Percentiles rank a stretch among this genome's conserved stretches.
These are phyloP conservation scores for Motacilla alba DNA, from an alignment of 2,113 vertebrate species.

Conservation along the genomic window DNA sequence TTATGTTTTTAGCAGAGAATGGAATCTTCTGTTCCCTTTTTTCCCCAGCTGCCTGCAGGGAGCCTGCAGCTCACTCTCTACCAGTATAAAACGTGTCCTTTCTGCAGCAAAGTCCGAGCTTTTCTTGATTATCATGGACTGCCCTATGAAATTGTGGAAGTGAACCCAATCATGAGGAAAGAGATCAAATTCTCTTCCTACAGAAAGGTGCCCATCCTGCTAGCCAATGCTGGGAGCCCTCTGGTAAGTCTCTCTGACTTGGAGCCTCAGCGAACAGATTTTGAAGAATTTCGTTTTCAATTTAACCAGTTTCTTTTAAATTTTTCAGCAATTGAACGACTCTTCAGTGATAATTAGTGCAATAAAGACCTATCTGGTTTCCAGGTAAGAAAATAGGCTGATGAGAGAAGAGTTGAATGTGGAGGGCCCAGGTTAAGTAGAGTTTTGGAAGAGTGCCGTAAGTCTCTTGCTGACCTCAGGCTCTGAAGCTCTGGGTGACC, in stretches of 20 bases:
- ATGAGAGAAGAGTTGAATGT: neutral
- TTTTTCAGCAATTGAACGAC: slow-evolving; percentile 91
- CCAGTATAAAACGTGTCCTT: slow-evolving; percentile 97
- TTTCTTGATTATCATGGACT: slow-evolving; percentile 92
- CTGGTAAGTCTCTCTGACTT: slow-evolving; percentile 67
- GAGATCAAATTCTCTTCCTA: slow-evolving; percentile 96
- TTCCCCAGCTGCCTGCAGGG: slow-evolving; percentile 33
- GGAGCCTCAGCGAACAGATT: neutral
- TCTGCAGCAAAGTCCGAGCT: slow-evolving; percentile 97
- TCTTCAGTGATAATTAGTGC: slow-evolving; percentile 95
- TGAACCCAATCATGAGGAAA: slow-evolving; percentile 90
- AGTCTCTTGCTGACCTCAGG: neutral
- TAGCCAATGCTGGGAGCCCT: slow-evolving; percentile 66
- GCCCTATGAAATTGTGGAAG: slow-evolving; percentile 90
- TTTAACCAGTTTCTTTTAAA: neutral
- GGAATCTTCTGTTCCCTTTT: neutral
- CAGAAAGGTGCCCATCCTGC: slow-evolving; percentile 92
- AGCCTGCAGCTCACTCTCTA: slow-evolving; percentile 84
- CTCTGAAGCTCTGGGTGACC: neutral
- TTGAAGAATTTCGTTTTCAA: neutral
- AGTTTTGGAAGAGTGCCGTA: neutral
- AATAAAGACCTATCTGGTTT: slow-evolving; percentile 86
- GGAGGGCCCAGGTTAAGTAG: neutral
- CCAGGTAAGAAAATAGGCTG: slow-evolving; percentile 75
- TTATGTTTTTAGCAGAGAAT: neutral